Evolutionary conservation across 2,888 invertebrate genomes (phyloP).

Genomic region (Dryococelus australis): DNA sequence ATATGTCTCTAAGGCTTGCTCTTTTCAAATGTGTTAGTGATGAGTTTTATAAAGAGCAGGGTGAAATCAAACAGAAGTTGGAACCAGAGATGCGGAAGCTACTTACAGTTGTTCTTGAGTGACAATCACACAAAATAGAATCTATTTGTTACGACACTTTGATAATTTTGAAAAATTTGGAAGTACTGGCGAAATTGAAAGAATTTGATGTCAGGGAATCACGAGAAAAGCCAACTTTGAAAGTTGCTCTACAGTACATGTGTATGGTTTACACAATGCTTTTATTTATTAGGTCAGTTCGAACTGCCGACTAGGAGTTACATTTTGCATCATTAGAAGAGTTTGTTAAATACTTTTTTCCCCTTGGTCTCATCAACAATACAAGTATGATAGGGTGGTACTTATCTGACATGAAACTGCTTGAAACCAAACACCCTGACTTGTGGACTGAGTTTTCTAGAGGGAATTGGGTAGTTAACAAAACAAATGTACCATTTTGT

Average conservation of each 20-base stretch:
- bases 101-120: neutral
- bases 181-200: too few species aligned
- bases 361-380: slow-evolving; percentile 4
- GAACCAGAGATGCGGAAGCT: too few species aligned
- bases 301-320: neutral
- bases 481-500: neutral
- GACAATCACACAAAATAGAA: neutral
- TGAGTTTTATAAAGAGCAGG: too few species aligned
- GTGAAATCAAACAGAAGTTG: too few species aligned
- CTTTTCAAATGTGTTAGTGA: too few species aligned
- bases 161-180: too few species aligned
- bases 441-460: too few species aligned
- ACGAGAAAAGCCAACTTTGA: slow-evolving; percentile 9
- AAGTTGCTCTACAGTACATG: neutral
- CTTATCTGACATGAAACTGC: too few species aligned
- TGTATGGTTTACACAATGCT: neutral
- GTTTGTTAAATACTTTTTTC: neutral
- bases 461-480: neutral
- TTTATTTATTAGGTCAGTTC: too few species aligned
- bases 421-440: too few species aligned
- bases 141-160: too few species aligned
- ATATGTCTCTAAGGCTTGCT: neutral
- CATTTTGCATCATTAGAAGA: slow-evolving; percentile 12
- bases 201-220: neutral
- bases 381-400: too few species aligned